Evolutionary conservation across 2,888 invertebrate species (phyloP).

Genomic region (Drosophila anceps): DNA sequence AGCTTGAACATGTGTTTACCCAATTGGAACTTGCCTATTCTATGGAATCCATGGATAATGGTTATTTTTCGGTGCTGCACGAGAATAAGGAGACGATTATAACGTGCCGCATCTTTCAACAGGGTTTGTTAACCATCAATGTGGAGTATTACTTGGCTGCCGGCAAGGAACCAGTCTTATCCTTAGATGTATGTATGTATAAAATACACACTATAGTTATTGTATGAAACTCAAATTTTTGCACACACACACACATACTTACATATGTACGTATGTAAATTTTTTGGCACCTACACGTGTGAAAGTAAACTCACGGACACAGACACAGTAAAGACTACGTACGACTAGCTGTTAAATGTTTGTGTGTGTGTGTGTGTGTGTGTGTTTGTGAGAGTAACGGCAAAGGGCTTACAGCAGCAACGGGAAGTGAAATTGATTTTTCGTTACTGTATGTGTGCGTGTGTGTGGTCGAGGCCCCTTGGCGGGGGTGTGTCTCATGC

Average conservation of each 20-base stretch:
- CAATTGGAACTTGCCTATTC: slow-evolving; percentile 90
- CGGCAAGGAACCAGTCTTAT: slow-evolving; percentile 90
- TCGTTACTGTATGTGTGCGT: slow-evolving; percentile 27
- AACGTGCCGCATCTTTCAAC: slow-evolving; percentile 89
- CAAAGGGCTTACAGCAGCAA: slow-evolving; percentile 35
- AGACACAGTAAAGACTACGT: slow-evolving; percentile 12
- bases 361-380: not conserved
- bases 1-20: slow-evolving; percentile 90
- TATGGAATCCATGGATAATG: slow-evolving; percentile 88
- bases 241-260: slow-evolving; percentile 16
- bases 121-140: slow-evolving; percentile 92
- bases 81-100: slow-evolving; percentile 90
- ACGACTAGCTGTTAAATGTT: slow-evolving; percentile 15
- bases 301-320: slow-evolving; percentile 24
- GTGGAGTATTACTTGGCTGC: slow-evolving; percentile 93
- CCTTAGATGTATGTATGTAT: slow-evolving; percentile 89
- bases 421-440: slow-evolving; percentile 68
- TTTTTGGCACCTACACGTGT: slow-evolving; percentile 51
- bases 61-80: slow-evolving; percentile 89
- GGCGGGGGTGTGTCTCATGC: slow-evolving; percentile 48
- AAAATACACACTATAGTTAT: slow-evolving; percentile 12
- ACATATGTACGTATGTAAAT: slow-evolving; percentile 10
- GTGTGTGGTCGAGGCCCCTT: slow-evolving; percentile 18
- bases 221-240: slow-evolving; percentile 10
- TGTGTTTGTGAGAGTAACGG: not conserved